A percentile compares a stretch with the other conserved stretches of the same genome.
These are phyloP conservation scores for Bombus fervidus DNA, from an alignment of 1,140 invertebrate genomes.

Conservation along the genomic window DNA sequence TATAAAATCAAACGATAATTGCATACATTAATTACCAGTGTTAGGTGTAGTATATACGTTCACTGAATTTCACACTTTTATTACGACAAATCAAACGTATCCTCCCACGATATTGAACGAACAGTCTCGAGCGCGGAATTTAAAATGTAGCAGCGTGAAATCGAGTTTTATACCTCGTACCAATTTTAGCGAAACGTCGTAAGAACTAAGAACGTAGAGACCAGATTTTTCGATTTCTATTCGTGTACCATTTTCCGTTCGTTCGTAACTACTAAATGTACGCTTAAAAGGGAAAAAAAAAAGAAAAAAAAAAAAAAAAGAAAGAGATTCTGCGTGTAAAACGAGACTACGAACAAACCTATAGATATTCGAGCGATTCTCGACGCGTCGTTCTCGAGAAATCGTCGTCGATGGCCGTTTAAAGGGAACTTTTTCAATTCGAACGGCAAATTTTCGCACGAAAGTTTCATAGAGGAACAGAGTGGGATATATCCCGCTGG, in stretches of 20 bases:
- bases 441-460: not conserved
- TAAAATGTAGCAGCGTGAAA: not conserved
- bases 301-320: no score
- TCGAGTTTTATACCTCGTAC: not conserved
- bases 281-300: not conserved
- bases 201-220: not conserved
- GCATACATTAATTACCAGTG: no score
- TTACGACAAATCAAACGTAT: no score
- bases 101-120: no score
- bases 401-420: not conserved
- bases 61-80: no score
- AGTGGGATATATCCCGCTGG: no score
- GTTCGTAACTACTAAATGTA: slow-evolving; percentile 5
- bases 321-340: not conserved
- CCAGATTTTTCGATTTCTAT: slow-evolving; percentile 20
- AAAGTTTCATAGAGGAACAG: slow-evolving; percentile 6
- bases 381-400: not conserved
- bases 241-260: not conserved
- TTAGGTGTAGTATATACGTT: no score
- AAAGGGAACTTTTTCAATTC: not conserved
- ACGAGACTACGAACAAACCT: not conserved
- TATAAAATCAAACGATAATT: no score
- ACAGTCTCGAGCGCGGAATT: not conserved
- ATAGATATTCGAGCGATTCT: not conserved
- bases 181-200: not conserved